phyloP scores from a whole-genome alignment of 35 echinoderm and acorn worm genomes.

The Hemicentrotus pulcherrimus region DNA sequence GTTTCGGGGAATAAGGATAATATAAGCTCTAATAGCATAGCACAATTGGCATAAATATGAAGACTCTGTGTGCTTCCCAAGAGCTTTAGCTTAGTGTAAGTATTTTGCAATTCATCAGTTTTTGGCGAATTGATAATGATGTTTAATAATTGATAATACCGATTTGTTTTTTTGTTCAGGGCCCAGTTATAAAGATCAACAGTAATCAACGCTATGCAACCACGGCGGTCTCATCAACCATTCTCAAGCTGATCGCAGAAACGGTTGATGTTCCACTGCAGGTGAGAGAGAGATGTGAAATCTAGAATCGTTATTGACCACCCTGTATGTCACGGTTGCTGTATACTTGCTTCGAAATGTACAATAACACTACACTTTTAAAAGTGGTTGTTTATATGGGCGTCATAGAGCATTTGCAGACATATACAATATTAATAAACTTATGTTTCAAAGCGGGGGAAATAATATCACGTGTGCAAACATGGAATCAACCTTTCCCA shows the following conservation, averaged over 20 bases:
- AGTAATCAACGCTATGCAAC: slow-evolving; percentile 94
- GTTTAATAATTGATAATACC: not conserved
- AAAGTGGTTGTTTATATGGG: not conserved
- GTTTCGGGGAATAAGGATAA: too few species aligned
- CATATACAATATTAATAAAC: too few species aligned
- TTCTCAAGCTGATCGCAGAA: slow-evolving; percentile 84
- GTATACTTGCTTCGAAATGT: not conserved
- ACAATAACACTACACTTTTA: not conserved
- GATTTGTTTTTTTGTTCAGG: slow-evolving; percentile 51
- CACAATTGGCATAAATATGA: too few species aligned
- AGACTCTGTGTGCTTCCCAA: too few species aligned
- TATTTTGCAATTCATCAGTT: too few species aligned
- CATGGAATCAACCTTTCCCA: too few species aligned
- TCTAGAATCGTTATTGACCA: not conserved
- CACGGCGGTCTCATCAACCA: slow-evolving; percentile 80
- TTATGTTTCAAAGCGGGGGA: too few species aligned
- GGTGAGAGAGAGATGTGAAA: slow-evolving; percentile 58
- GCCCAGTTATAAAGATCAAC: slow-evolving; percentile 92
- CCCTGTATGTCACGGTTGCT: not conserved
- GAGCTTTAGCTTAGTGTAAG: too few species aligned
- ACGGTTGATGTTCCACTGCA: slow-evolving; percentile 79
- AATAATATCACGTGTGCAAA: too few species aligned
- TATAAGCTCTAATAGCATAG: too few species aligned
- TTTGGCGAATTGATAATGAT: too few species aligned
- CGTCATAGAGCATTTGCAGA: not conserved